Evolutionary conservation across 2,888 invertebrate genomes (phyloP), one percentile per base, ranked within the genome.

Genomic region (Agrochola circellaris): DNA sequence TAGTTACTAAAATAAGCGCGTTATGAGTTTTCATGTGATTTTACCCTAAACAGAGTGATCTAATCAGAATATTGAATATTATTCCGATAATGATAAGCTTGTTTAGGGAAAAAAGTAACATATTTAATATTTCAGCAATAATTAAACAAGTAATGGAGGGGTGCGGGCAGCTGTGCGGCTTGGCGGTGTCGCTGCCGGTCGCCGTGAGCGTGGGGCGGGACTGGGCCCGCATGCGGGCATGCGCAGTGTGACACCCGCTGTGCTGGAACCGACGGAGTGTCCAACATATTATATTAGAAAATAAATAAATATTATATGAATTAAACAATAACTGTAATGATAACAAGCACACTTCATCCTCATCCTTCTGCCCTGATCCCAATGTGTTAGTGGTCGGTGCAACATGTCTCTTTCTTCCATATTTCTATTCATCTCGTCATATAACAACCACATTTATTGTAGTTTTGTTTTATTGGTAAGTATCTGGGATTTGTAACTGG

Each of bases 91-190:
- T 48, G 3, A 23, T 23, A 13, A 72, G 17, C 6, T 42, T n/a
- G 23, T 23, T 51, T 9, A 23, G 8, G 48, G 38, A 60, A 60
- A 72, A 0, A 23, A 20, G 13, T 42, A 6, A 38, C 11, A 20
- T 70, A 58, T 45, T 30, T 26, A 30, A 20, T 34, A 67, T 85
- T 75, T 7, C 91, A 96, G 96, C 51, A 3, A 85, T 94, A 76
- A 93, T 96, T 56, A 92, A 92, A 66, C 82, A 86, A 2, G 92
- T 89, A 51, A 96, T 96, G 96, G 95, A 95, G 84, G 77, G 83
- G 0, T 93, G 95, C 87, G 95, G 95, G 2, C 79, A 66, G 51
- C 86, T 75, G n/a, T 92, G 92, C 85, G 94, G 94, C 9, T 73
- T 95, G 90, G 17, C 83, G 3, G 82, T 89, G 72, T 8, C 88